Conservation (phyloP, 2,888 invertebrate genomes). For the Bimastos eiseni region DNA sequence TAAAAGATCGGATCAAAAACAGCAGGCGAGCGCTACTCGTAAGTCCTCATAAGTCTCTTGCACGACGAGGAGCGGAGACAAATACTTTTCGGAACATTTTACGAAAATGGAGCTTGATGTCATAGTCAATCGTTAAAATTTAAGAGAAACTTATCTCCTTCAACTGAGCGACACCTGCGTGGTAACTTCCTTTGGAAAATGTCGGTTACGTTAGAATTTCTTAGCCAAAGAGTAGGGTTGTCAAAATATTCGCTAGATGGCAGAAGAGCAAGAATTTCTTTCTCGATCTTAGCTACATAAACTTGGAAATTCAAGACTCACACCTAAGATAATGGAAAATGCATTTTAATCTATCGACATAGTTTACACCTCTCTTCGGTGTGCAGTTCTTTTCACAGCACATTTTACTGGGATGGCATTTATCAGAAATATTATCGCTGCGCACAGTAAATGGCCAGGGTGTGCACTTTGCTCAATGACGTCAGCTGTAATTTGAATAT, state of each 20-base stretch:
- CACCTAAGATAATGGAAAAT: not conserved
- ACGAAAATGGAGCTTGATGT: too few species aligned
- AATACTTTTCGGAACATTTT: too few species aligned
- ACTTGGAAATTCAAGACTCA: not conserved
- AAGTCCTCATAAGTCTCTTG: too few species aligned
- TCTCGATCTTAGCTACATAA: not conserved
- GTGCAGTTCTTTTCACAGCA: not conserved
- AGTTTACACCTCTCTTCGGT: not conserved
- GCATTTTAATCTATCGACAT: not conserved
- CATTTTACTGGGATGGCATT: not conserved
- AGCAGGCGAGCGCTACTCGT: too few species aligned
- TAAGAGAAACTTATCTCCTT: too few species aligned
- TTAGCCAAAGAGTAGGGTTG: not conserved
- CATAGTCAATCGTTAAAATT: too few species aligned
- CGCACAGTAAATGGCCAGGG: not conserved
- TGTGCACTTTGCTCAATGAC: not conserved
- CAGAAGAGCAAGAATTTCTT: not conserved
- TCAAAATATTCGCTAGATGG: not conserved
- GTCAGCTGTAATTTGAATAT: not conserved
- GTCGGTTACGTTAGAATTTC: not conserved
- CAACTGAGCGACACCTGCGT: too few species aligned
- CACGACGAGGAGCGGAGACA: too few species aligned
- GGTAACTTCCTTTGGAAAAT: too few species aligned
- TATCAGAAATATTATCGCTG: not conserved
- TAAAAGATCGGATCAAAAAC: too few species aligned